phyloP scores from a whole-genome alignment of 2,113 vertebrate species.

The Heterocephalus glaber region DNA sequence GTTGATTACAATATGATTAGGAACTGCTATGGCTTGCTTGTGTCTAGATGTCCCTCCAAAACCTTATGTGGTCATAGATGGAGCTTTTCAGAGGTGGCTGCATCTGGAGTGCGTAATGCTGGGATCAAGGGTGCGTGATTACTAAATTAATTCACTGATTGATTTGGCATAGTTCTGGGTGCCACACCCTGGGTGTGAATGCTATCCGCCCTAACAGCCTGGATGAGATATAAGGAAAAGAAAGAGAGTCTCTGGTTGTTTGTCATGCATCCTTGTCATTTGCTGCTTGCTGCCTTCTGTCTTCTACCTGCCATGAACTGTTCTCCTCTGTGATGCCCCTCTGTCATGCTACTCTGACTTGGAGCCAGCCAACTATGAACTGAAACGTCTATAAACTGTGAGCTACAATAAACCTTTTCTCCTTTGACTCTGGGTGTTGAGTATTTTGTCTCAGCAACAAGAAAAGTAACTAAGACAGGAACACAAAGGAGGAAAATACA shows the following conservation, averaged over 20 bases:
- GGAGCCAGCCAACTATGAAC: neutral
- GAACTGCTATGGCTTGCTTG: neutral
- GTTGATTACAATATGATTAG: neutral
- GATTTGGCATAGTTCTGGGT: neutral
- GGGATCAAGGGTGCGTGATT: neutral
- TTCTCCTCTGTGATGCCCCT: neutral
- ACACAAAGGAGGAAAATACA: conserved; percentile 9
- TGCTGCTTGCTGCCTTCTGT: neutral
- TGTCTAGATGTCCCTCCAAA: neutral
- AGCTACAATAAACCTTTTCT: neutral
- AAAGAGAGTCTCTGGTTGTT: neutral
- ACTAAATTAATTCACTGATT: neutral
- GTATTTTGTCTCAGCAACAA: neutral
- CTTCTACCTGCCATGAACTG: neutral
- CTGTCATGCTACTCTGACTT: neutral
- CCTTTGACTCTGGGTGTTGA: neutral
- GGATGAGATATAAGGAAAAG: neutral
- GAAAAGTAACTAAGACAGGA: neutral
- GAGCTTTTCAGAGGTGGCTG: neutral
- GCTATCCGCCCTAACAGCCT: neutral
- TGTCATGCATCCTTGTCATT: neutral
- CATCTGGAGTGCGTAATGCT: neutral
- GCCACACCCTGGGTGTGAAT: neutral
- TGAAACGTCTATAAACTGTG: neutral
- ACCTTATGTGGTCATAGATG: neutral